Evolutionary conservation across 1,140 invertebrate genomes (phyloP), one percentile per base, ranked within the genome.

Genomic region (Drosophila carrolli): DNA sequence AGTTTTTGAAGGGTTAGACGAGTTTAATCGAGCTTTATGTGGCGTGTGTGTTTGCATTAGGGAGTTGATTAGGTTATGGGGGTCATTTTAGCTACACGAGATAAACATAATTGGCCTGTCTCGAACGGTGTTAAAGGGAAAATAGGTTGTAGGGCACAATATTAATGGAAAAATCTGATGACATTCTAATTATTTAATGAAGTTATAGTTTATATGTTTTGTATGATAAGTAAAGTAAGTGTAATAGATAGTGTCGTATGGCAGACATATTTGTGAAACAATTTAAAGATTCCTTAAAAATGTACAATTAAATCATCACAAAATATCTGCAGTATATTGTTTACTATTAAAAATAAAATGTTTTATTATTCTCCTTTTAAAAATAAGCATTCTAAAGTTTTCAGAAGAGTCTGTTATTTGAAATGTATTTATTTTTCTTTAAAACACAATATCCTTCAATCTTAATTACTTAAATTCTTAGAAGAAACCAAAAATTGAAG

Each of bases 1-100:
- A 71, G 65, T 70, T 71, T 71, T 71, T 70, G 67, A 71, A 71
- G 67, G 51, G 67, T 71, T 68, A 68, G 50, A 48, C 46, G 51
- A 41, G 51, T 47, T 57, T 71, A 48, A 67, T 62, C 46, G 65
- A 37, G 65, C 46, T 37, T 11, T 29, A 27, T 41, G 58, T 13
- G 40, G 11, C 32, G 41, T 32, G 27, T n/a, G 41, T 37, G 63
- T 40, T 32, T 37, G 62, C 47, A 68, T 65, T 65, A 65, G 38
- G 32, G 57, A 57, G 63, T 70, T 71, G 51, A 71, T 71, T 71
- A 71, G 65, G 65, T 70, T 71, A 71, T n/a, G 50, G 67, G 37
- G 63, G 60, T 48, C 43, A 71, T 71, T 68, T 58, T 41, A 16
- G 44, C 67, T 57, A 55, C 44, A 70, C 65, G 51, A 71, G 67